phyloP scores from a whole-genome alignment of 2,113 vertebrate genomes.

The Helogale parvula region DNA sequence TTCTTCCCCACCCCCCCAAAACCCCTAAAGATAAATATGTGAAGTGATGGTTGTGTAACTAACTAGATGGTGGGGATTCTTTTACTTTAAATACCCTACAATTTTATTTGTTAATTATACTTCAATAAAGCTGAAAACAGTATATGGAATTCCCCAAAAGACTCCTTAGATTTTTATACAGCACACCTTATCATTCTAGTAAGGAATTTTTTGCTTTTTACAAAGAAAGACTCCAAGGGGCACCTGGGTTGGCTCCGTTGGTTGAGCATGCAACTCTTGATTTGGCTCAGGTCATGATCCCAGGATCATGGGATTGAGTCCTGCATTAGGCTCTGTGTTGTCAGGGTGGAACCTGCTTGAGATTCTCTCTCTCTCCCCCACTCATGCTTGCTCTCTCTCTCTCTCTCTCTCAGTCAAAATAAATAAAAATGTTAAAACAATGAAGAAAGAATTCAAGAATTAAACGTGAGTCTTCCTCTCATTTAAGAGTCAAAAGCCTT shows the following conservation, averaged over 20 bases:
- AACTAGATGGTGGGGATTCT: neutral
- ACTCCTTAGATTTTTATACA: slow-evolving; percentile 16
- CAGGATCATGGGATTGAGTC: too few species aligned
- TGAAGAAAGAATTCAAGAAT: slow-evolving; percentile 29
- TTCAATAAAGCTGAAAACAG: neutral
- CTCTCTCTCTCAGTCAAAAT: too few species aligned
- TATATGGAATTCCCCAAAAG: neutral
- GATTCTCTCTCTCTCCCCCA: too few species aligned
- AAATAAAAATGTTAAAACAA: too few species aligned
- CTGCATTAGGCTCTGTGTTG: too few species aligned
- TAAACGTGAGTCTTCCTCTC: neutral
- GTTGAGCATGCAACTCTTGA: too few species aligned
- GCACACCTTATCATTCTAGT: neutral
- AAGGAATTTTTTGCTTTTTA: slow-evolving; percentile 55
- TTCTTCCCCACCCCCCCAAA: neutral
- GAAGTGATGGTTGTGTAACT: neutral
- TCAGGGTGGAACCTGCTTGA: too few species aligned
- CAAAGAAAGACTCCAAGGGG: slow-evolving; percentile 9
- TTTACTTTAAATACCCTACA: neutral
- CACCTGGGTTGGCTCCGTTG: too few species aligned
- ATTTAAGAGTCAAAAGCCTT: slow-evolving; percentile 13
- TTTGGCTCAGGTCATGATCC: too few species aligned
- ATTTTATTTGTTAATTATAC: neutral
- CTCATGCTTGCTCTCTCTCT: too few species aligned
- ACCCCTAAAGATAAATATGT: neutral